A percentile compares a stretch with the other conserved stretches of the same genome.
phyloP scores from a whole-genome alignment of 1,140 invertebrate genomes.

The Protaetia brevitarsis region DNA sequence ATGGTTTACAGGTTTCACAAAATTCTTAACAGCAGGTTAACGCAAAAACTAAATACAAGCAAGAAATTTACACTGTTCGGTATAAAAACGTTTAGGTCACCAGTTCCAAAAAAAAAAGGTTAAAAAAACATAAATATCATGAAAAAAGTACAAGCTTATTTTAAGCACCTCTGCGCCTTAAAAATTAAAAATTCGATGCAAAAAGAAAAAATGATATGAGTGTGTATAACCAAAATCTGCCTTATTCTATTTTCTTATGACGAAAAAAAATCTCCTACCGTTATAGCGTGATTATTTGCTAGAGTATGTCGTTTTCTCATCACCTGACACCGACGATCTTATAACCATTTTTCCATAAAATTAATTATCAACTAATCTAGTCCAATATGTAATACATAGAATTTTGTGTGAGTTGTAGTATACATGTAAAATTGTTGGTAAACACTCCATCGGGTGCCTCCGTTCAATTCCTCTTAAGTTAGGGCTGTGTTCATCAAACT shows the following conservation, averaged over 20 bases:
- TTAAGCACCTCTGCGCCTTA: constrained; percentile 71
- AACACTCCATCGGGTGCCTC: constrained; percentile 48
- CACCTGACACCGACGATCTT: constrained; percentile 49
- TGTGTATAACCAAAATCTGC: constrained; percentile 66
- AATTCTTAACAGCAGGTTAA: constrained; percentile 29
- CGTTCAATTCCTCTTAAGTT: constrained; percentile 40
- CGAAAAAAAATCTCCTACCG: constrained; percentile 52
- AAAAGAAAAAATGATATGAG: constrained; percentile 54
- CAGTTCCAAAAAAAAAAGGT: constrained; percentile 47
- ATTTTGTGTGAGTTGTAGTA: constrained; percentile 55
- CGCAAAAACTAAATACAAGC: not conserved
- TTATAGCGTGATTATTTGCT: constrained; percentile 50
- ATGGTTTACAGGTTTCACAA: constrained; percentile 28
- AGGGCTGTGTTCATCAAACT: constrained; percentile 34
- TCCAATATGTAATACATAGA: constrained; percentile 52
- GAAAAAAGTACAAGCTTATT: constrained; percentile 71
- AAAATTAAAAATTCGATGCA: constrained; percentile 56
- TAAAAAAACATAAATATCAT: constrained; percentile 53
- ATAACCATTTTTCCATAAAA: constrained; percentile 48
- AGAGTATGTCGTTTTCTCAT: constrained; percentile 50
- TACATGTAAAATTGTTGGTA: constrained; percentile 55
- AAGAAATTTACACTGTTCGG: constrained; percentile 45
- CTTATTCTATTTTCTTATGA: constrained; percentile 65
- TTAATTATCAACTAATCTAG: constrained; percentile 51
- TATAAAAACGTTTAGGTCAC: constrained; percentile 48